These are phyloP conservation scores for Drosophila bunnanda DNA, from an alignment of 2,888 invertebrate genomes.

Conservation along the genomic window DNA sequence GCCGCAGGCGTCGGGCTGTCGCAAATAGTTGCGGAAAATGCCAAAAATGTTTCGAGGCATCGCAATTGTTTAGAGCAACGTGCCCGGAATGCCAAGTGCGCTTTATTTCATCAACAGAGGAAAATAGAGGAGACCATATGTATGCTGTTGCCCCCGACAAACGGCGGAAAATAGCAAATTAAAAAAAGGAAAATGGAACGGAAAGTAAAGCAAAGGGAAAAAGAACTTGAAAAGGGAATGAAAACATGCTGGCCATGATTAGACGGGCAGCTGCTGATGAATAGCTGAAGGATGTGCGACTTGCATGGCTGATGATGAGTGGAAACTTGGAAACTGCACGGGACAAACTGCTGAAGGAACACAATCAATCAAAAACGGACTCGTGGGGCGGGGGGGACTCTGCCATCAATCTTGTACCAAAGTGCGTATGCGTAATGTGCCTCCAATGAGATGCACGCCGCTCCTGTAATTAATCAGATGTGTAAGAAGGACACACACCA, in stretches of 20 bases:
- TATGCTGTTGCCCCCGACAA: constrained; percentile 32
- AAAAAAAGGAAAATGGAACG: constrained; percentile 13
- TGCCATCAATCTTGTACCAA: constrained; percentile 64
- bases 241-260: constrained; percentile 47
- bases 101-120: neutral
- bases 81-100: constrained; percentile 56
- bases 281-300: constrained; percentile 40
- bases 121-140: constrained; percentile 27
- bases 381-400: neutral
- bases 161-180: constrained; percentile 36
- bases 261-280: constrained; percentile 46
- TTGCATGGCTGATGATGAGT: constrained; percentile 45
- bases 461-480: constrained; percentile 59
- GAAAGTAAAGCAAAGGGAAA: constrained; percentile 4
- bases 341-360: constrained; percentile 12
- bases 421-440: constrained; percentile 56
- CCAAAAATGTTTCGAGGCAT: constrained; percentile 40
- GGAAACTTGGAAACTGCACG: constrained; percentile 24
- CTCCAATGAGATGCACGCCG: constrained; percentile 24
- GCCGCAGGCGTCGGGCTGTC: constrained; percentile 59
- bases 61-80: constrained; percentile 58
- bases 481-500: constrained; percentile 6
- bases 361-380: constrained; percentile 47
- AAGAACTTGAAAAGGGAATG: constrained; percentile 3
- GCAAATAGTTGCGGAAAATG: constrained; percentile 68